phyloP scores from a whole-genome alignment of 2,797 vertebrate genomes.

The Apogon hyalosoma region DNA sequence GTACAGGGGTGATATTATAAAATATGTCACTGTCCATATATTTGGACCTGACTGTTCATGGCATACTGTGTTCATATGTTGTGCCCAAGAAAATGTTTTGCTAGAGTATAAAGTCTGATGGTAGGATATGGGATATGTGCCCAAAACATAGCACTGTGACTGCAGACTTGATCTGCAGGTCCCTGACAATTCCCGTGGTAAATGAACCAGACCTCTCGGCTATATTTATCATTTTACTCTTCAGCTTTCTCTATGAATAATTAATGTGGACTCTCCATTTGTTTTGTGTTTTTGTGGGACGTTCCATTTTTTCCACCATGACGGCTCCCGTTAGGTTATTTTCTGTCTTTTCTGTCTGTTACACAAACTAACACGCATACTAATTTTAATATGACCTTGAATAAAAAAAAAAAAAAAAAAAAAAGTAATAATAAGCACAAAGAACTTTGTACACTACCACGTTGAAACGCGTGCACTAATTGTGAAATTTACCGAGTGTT shows the following conservation, averaged over 20 bases:
- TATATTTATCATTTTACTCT: neutral
- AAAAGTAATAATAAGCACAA: neutral
- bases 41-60: too few relatives aligned
- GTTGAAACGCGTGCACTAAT: neutral
- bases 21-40: too few relatives aligned
- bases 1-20: too few relatives aligned
- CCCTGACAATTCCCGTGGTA: neutral
- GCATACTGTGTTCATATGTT: neutral
- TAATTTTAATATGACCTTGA: neutral
- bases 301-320: neutral
- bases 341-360: neutral
- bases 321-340: neutral
- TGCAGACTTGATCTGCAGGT: neutral
- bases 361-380: neutral
- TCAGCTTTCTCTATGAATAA: slow-evolving; percentile 30
- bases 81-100: neutral
- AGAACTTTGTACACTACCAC: neutral
- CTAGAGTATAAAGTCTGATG: neutral
- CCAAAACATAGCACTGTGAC: neutral
- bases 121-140: neutral
- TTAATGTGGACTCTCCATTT: slow-evolving; percentile 19
- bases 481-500: neutral
- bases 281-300: neutral
- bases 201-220: neutral
- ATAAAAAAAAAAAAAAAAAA: slow-evolving; percentile 11